These are phyloP conservation scores for Clunio marinus DNA, from an alignment of 2,888 invertebrate species.

Conservation along the genomic window DNA sequence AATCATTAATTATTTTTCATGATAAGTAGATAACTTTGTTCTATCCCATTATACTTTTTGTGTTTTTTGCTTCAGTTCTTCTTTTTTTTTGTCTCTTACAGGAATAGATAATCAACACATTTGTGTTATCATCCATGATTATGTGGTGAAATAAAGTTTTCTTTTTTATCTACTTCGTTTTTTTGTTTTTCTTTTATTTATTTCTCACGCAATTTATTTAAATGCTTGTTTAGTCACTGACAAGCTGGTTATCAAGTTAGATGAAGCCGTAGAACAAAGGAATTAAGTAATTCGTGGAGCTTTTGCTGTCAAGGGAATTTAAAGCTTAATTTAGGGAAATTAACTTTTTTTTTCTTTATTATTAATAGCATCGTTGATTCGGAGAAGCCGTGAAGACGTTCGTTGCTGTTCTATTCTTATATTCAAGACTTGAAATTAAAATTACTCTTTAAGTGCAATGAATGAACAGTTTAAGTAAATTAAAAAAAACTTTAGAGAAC, in stretches of 20 bases:
- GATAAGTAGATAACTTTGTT: too few relatives aligned
- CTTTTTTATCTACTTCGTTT: not conserved
- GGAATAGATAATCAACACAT: slow-evolving; percentile 29
- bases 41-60: too few relatives aligned
- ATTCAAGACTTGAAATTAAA: too few relatives aligned
- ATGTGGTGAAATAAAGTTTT: slow-evolving; percentile 8
- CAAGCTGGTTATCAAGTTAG: not conserved
- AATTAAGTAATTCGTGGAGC: not conserved
- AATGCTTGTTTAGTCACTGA: slow-evolving; percentile 14
- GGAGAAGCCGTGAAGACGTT: too few relatives aligned
- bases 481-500: too few relatives aligned
- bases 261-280: not conserved
- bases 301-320: not conserved
- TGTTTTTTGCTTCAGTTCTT: not conserved
- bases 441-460: too few relatives aligned
- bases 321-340: slow-evolving; percentile 2
- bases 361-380: too few relatives aligned
- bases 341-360: not conserved
- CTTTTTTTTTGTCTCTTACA: not conserved
- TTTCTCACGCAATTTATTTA: slow-evolving; percentile 10
- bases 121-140: slow-evolving; percentile 16
- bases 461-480: too few relatives aligned
- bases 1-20: slow-evolving; percentile 11
- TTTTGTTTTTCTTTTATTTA: not conserved
- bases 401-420: too few relatives aligned